These are phyloP conservation scores for Notocelia uddmanniana DNA, from an alignment of 2,888 invertebrate genomes.

Conservation along the genomic window DNA sequence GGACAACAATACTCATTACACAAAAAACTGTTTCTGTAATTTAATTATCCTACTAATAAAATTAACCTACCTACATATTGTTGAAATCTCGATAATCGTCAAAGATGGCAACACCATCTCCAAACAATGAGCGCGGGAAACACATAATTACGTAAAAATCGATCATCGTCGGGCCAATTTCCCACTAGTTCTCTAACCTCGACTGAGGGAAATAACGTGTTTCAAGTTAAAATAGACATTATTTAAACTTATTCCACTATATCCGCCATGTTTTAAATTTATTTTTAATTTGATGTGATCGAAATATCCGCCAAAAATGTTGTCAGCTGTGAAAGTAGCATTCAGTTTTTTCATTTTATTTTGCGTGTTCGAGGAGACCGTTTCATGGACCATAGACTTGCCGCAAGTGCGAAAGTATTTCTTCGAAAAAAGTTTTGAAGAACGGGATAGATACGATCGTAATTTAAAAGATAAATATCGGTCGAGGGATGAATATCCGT, in stretches of 20 bases:
- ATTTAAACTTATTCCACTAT: not conserved
- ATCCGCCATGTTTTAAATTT: conserved; percentile 7
- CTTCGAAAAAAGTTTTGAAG: conserved; percentile 57
- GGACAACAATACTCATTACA: too few species aligned
- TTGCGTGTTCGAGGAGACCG: conserved; percentile 57
- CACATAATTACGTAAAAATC: conserved; percentile 67
- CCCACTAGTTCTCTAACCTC: conserved; percentile 49
- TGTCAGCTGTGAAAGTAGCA: conserved; percentile 47
- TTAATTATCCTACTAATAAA: too few species aligned
- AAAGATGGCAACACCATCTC: conserved; percentile 50
- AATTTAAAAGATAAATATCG: not conserved
- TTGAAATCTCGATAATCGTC: not conserved
- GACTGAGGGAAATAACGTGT: conserved; percentile 54
- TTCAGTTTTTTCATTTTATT: conserved; percentile 52
- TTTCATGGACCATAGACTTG: conserved; percentile 75
- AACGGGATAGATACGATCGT: conserved; percentile 25
- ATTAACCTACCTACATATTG: not conserved
- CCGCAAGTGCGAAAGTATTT: conserved; percentile 67
- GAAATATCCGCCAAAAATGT: conserved; percentile 33
- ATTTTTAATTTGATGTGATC: not conserved
- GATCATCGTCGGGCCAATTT: conserved; percentile 58
- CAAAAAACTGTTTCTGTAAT: too few species aligned
- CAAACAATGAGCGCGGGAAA: conserved; percentile 72
- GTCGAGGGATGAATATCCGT: not conserved
- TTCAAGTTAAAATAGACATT: conserved; percentile 45